Conservation (phyloP, 2,797 vertebrate species). For the Nasua narica region DNA sequence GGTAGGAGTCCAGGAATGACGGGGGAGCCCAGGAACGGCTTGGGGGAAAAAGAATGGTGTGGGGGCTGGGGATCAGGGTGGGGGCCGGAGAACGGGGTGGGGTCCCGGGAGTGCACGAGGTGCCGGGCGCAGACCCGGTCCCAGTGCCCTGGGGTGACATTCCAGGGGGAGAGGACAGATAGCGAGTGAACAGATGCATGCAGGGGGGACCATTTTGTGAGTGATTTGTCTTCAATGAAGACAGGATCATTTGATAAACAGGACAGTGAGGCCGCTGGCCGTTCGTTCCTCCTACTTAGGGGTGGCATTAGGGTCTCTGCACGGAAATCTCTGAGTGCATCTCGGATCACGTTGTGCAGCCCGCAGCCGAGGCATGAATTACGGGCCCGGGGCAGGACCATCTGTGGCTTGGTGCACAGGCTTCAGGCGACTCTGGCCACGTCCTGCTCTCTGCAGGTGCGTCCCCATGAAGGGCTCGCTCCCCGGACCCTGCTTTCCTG, state of each 20-base stretch:
- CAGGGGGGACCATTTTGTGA: background rate
- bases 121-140: background rate
- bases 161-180: background rate
- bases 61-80: too few relatives aligned
- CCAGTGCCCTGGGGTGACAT: background rate
- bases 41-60: too few relatives aligned
- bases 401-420: background rate
- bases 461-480: fast-evolving
- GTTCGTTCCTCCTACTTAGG: fast-evolving
- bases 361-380: background rate
- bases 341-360: background rate
- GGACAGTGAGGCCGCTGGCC: too few relatives aligned
- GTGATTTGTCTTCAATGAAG: background rate
- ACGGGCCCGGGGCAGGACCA: background rate
- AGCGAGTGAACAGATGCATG: background rate
- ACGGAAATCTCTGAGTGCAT: background rate
- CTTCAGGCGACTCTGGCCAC: background rate
- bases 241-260: background rate
- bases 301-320: background rate
- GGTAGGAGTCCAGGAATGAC: too few relatives aligned
- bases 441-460: background rate
- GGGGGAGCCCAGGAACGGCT: fast-evolving
- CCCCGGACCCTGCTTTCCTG: background rate
- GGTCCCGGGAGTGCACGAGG: too few relatives aligned
- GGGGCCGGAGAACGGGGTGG: too few relatives aligned